Evolutionary conservation across 2,797 vertebrate genomes (phyloP).

Genomic region (Pangasius djambal): DNA sequence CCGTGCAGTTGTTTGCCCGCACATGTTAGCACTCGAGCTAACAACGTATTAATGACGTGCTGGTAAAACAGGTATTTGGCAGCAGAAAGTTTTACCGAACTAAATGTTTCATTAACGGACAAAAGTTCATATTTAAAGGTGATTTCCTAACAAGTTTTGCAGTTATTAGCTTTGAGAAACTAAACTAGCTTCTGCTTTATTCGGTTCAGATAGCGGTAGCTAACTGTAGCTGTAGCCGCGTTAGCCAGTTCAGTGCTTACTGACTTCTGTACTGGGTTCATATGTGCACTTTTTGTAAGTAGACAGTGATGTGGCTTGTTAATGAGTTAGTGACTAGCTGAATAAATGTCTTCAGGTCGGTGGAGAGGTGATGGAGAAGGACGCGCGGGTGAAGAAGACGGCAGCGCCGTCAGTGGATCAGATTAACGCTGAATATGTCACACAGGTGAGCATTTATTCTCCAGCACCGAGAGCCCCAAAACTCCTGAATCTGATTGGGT

Average conservation of each 20-base stretch:
- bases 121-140: neutral
- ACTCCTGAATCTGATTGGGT: neutral
- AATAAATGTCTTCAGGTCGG: neutral
- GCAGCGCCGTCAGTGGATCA: conserved; percentile 94
- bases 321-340: neutral
- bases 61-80: neutral
- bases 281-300: neutral
- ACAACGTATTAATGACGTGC: conserved; percentile 41
- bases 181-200: neutral
- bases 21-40: conserved; percentile 43
- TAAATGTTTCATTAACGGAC: neutral
- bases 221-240: too few species aligned
- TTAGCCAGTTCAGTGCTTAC: neutral
- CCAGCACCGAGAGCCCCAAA: neutral
- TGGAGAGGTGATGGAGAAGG: conserved; percentile 68
- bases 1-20: conserved; percentile 21
- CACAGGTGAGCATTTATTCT: conserved; percentile 81
- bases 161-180: neutral
- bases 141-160: neutral
- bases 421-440: conserved; percentile 97
- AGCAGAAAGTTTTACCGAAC: neutral
- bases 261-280: neutral
- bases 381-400: conserved; percentile 82
- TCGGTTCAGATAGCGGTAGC: neutral
- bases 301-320: neutral